A percentile compares a stretch with the other conserved stretches of the same genome.
Evolutionary conservation across 2,888 invertebrate species (phyloP).

Genomic region (Drosophila pegasa): DNA sequence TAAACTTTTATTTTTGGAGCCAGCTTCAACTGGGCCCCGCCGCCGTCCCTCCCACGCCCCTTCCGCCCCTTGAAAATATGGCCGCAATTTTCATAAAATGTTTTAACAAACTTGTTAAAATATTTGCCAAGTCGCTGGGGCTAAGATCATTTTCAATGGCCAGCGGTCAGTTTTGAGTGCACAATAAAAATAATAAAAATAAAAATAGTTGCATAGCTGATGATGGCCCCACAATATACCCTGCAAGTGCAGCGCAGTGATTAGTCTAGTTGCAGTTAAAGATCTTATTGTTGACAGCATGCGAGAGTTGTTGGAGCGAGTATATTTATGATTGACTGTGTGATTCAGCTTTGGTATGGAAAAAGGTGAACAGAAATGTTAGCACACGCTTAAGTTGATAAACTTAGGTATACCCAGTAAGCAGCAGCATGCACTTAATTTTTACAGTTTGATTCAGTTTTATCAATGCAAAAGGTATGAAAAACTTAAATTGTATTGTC

Average conservation of each 20-base stretch:
- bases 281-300: too few species aligned
- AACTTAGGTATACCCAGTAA: slow-evolving; percentile 9
- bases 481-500: not conserved
- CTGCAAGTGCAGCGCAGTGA: not conserved
- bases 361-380: too few species aligned
- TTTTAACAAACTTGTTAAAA: slow-evolving; percentile 75
- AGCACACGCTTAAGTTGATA: too few species aligned
- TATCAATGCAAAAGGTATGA: not conserved
- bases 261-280: too few species aligned
- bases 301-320: too few species aligned
- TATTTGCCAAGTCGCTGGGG: slow-evolving; percentile 62
- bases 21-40: not conserved
- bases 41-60: not conserved
- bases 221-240: slow-evolving; percentile 17
- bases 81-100: slow-evolving; percentile 70
- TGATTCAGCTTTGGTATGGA: too few species aligned
- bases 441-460: not conserved
- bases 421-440: not conserved
- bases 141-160: slow-evolving; percentile 38
- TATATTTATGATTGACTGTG: too few species aligned
- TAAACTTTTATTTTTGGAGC: slow-evolving; percentile 63
- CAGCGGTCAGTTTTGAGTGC: slow-evolving; percentile 42
- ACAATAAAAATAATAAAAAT: slow-evolving; percentile 37
- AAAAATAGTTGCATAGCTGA: not conserved
- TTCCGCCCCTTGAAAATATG: slow-evolving; percentile 22